Evolutionary conservation across 2,888 invertebrate genomes (phyloP).

Genomic region (Chrysodeixis includens): DNA sequence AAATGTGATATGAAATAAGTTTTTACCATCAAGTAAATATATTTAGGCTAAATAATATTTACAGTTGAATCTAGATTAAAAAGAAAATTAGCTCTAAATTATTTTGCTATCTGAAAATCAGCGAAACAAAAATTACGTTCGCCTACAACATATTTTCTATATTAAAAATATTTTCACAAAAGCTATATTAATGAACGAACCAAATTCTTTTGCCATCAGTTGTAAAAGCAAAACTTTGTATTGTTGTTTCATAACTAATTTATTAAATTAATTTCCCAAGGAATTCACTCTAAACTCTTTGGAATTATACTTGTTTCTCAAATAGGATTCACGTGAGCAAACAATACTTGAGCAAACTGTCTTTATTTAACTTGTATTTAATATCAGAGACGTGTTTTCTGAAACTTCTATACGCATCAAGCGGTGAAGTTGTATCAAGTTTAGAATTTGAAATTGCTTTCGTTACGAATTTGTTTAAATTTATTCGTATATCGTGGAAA

Average conservation of each 20-base stretch:
- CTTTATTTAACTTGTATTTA: constrained; percentile 86
- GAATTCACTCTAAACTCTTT: constrained; percentile 75
- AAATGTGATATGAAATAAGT: neutral
- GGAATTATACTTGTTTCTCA: constrained; percentile 80
- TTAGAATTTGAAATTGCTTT: constrained; percentile 79
- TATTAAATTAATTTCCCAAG: constrained; percentile 80
- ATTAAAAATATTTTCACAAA: constrained; percentile 37
- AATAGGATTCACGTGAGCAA: constrained; percentile 79
- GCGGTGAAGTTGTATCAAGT: constrained; percentile 72
- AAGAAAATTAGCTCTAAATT: neutral
- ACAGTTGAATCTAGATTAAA: neutral
- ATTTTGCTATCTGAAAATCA: neutral
- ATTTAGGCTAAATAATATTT: neutral
- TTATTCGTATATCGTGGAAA: constrained; percentile 62
- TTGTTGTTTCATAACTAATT: constrained; percentile 76
- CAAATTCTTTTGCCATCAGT: constrained; percentile 70
- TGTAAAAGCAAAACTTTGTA: constrained; percentile 67
- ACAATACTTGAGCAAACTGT: constrained; percentile 79
- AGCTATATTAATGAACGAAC: constrained; percentile 60
- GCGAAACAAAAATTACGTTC: neutral
- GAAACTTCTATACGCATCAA: constrained; percentile 73
- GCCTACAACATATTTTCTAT: constrained; percentile 22
- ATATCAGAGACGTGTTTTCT: constrained; percentile 83
- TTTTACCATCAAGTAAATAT: neutral
- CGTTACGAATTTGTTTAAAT: constrained; percentile 72